Conservation (phyloP, 1,140 invertebrate genomes). For the Chrysomallon squamiferum region DNA sequence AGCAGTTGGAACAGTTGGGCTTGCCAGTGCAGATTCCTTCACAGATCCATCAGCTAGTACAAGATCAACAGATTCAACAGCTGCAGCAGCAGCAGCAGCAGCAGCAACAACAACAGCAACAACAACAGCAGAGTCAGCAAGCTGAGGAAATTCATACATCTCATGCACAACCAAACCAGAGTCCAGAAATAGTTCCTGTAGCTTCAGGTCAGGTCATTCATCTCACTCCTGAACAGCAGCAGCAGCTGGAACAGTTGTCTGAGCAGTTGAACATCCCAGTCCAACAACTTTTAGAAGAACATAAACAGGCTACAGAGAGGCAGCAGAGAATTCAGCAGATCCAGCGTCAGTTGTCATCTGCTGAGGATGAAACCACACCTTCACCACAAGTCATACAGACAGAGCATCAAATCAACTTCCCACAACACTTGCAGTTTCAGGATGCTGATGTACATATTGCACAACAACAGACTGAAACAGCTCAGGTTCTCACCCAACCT, state of each 20-base stretch:
- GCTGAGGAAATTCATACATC: conserved; percentile 1
- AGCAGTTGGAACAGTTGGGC: conserved; percentile 39
- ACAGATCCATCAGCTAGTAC: conserved; percentile 27
- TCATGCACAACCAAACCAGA: neutral
- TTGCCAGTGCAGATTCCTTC: conserved; percentile 21
- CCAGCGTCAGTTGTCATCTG: conserved; percentile 16
- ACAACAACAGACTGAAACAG: neutral
- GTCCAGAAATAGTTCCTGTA: conserved; percentile 10
- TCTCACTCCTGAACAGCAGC: conserved; percentile 1
- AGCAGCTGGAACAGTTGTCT: conserved; percentile 3
- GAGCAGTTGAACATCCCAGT: neutral
- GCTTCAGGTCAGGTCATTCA: neutral
- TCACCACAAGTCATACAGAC: conserved; percentile 5
- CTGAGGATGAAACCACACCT: neutral
- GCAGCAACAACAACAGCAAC: conserved; percentile 45
- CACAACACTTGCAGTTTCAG: conserved; percentile 3
- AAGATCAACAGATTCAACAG: conserved; percentile 34
- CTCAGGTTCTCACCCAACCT: neutral
- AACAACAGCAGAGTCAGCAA: conserved; percentile 54
- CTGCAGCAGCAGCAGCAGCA: no score
- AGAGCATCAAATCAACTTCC: conserved; percentile 16
- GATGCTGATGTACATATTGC: conserved; percentile 1
- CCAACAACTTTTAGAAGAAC: neutral
- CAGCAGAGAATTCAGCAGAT: conserved; percentile 51
- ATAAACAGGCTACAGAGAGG: conserved; percentile 15